Evolutionary conservation across 2,797 vertebrate genomes (phyloP).

Genomic region (Linurgus olivaceus): DNA sequence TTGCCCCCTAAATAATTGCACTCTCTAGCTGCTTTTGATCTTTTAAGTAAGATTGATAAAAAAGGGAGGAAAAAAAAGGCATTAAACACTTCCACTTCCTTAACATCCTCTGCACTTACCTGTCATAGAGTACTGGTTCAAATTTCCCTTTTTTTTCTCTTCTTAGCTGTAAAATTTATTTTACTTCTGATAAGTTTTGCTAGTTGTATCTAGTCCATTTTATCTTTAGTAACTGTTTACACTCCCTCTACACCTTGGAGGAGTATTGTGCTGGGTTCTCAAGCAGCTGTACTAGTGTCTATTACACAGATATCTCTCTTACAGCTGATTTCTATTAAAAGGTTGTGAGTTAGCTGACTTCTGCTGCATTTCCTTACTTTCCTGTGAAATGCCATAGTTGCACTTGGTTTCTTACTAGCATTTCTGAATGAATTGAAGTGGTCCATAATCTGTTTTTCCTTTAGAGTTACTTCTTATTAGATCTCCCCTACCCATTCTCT

Average conservation of each 20-base stretch:
- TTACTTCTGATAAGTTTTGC: not conserved
- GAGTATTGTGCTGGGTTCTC: not conserved
- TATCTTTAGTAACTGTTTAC: not conserved
- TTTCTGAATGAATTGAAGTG: not conserved
- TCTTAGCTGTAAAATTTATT: not conserved
- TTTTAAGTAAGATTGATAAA: not conserved
- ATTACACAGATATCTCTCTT: not conserved
- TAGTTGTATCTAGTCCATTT: not conserved
- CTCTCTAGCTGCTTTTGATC: not conserved
- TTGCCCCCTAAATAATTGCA: not conserved
- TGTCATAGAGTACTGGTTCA: not conserved
- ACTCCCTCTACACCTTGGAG: accelerated
- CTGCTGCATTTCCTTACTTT: not conserved
- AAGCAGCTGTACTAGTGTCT: not conserved
- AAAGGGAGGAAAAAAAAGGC: not conserved
- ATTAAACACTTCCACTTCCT: not conserved
- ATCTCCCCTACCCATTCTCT: not conserved
- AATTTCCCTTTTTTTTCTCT: not conserved
- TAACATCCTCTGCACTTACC: not conserved
- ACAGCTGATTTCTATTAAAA: not conserved
- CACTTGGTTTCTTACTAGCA: not conserved
- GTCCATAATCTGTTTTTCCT: not conserved
- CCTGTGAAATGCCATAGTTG: not conserved
- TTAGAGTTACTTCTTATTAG: not conserved
- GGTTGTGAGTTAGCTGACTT: not conserved